Evolutionary conservation across 2,797 vertebrate genomes (phyloP).

Genomic region (Bryconaethiops microstoma): DNA sequence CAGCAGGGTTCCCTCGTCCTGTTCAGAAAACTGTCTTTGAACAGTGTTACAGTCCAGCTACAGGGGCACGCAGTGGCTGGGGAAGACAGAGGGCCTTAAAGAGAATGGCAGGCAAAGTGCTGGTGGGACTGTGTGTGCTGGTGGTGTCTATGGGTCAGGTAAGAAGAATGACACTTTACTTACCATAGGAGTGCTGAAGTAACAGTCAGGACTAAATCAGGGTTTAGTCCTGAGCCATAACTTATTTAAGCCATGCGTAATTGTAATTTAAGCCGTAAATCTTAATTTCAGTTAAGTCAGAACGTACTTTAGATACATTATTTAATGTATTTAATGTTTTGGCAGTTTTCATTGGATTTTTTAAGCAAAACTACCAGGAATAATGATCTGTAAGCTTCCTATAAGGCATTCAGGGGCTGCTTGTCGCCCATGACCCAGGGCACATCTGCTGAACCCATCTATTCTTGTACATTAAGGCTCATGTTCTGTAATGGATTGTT

Average conservation of each 20-base stretch:
- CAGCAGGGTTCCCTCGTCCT: constrained; percentile 51
- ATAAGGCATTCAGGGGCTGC: constrained; percentile 11
- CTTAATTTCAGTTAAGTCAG: background rate
- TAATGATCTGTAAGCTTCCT: background rate
- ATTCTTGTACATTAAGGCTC: constrained; percentile 18
- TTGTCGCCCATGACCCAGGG: constrained; percentile 19
- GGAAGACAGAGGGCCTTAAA: constrained; percentile 50
- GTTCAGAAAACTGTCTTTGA: constrained; percentile 30
- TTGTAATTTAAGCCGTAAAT: background rate
- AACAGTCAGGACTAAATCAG: background rate
- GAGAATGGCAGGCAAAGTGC: constrained; percentile 68
- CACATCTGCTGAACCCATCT: constrained; percentile 53
- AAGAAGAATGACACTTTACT: constrained; percentile 5
- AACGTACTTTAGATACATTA: background rate
- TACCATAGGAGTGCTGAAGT: background rate
- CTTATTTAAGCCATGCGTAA: background rate
- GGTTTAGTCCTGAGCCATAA: background rate
- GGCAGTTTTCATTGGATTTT: background rate
- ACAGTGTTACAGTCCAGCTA: constrained; percentile 37
- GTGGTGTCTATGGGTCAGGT: constrained; percentile 57
- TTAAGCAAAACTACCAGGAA: background rate
- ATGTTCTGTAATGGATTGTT: constrained; percentile 54
- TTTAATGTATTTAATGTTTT: no score
- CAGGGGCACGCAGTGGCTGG: background rate
- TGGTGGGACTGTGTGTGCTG: constrained; percentile 65